These are phyloP conservation scores for Mystacornis crossleyi DNA, from an alignment of 2,113 vertebrate genomes.

Conservation along the genomic window DNA sequence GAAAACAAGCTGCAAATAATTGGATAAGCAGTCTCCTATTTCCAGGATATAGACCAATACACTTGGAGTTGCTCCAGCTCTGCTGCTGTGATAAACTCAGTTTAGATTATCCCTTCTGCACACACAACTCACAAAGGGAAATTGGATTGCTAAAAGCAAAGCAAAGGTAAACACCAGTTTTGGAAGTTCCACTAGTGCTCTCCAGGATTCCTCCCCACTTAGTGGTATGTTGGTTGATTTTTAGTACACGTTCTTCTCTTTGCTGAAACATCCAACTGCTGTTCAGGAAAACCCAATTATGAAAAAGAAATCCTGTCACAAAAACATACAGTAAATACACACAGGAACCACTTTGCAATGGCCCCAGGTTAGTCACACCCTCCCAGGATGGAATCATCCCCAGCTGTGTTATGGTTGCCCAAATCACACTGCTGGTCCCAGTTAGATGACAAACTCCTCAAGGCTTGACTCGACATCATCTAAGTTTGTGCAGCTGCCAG, in stretches of 20 bases:
- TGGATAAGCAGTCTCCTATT: background rate
- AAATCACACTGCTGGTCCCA: background rate
- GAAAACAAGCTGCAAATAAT: conserved; percentile 2
- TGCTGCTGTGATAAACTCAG: background rate
- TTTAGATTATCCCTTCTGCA: background rate
- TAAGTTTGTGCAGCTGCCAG: background rate
- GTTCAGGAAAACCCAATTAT: background rate
- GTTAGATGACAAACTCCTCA: background rate
- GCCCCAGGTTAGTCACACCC: background rate
- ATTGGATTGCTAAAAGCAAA: background rate
- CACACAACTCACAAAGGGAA: background rate
- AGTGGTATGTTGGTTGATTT: background rate
- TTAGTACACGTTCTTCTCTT: background rate
- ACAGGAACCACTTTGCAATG: background rate
- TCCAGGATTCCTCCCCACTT: background rate
- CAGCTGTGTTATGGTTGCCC: background rate
- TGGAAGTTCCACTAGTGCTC: background rate
- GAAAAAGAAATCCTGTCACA: background rate
- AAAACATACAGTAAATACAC: background rate
- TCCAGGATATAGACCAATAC: background rate
- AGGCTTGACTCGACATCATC: background rate
- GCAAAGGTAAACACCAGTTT: background rate
- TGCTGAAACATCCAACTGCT: background rate
- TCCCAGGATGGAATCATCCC: background rate
- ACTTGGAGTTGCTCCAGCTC: background rate